Evolutionary conservation across 2,888 invertebrate species (phyloP).

Genomic region (Boloria euphrosyne): DNA sequence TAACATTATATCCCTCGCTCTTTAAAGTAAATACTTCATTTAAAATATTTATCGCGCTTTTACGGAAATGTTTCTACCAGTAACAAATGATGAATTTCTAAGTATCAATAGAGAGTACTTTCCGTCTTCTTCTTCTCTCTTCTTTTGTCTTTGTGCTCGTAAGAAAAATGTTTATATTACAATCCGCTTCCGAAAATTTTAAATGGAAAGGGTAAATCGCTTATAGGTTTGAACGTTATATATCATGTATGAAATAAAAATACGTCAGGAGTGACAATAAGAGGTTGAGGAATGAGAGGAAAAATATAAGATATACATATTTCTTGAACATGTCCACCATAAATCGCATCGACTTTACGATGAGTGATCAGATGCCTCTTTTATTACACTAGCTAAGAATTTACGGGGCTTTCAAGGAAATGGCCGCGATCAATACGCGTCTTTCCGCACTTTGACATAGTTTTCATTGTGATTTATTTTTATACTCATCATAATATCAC

Average conservation of each 20-base stretch:
- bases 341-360: slow-evolving; percentile 41
- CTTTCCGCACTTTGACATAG: slow-evolving; percentile 45
- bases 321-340: slow-evolving; percentile 23
- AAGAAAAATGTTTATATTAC: neutral
- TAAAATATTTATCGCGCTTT: too few species aligned
- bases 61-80: too few species aligned
- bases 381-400: slow-evolving; percentile 51
- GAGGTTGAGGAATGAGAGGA: neutral
- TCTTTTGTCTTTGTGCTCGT: too few species aligned
- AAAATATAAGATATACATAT: slow-evolving; percentile 23
- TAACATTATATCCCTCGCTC: too few species aligned
- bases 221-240: neutral
- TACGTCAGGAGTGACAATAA: slow-evolving; percentile 12
- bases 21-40: too few species aligned
- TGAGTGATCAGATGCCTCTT: slow-evolving; percentile 46
- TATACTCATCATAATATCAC: slow-evolving; percentile 11
- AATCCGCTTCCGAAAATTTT: neutral
- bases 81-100: too few species aligned
- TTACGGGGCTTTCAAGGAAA: slow-evolving; percentile 55
- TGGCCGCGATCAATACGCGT: slow-evolving; percentile 50
- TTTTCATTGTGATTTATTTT: slow-evolving; percentile 50
- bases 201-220: neutral
- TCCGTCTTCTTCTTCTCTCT: too few species aligned
- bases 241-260: slow-evolving; percentile 13
- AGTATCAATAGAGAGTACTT: too few species aligned